Evolutionary conservation across 2,797 vertebrate species (phyloP), one percentile per base, ranked within the genome.

Genomic region (Acanthurus lineatus): DNA sequence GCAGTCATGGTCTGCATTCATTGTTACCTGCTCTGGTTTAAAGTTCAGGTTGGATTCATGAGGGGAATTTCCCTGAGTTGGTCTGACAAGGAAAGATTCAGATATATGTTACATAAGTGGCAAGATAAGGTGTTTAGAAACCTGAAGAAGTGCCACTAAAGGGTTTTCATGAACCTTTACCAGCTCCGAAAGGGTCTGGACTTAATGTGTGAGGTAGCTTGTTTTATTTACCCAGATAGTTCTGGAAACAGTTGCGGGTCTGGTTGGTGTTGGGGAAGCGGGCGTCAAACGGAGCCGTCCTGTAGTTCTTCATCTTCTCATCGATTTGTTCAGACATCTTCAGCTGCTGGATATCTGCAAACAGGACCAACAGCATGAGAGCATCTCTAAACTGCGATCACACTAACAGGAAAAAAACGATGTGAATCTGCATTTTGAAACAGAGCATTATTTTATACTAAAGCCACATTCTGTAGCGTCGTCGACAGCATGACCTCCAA

Each of bases 181-280:
- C n/a, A n/a, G n/a, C n/a, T n/a, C n/a, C n/a, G n/a, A n/a, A n/a
- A n/a, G n/a, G n/a, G n/a, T n/a, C n/a, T n/a, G n/a, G n/a, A n/a
- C n/a, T n/a, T n/a, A 48, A 0, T 15, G 59, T 6, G 12, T 14
- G 42, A 11, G 7, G 52, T 20, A 15, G 4, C 6, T 4, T 1
- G 16, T 66, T 9, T 16, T 16, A 11, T 60, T 84, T 84, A 96
- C 94, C 95, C 58, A 95, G 85, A 60, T 95, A 95, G 81, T 95
- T 96, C 85, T 96, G 94, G 85, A 82, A 95, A 77, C 95, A 96
- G 93, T 95, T 95, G 75, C 92, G 87, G 32, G 94, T 95, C 91
- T 95, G 95, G 90, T 95, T 95, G 48, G 91, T 93, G 91, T 96
- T 95, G 38, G 95, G 95, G 73, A 95, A 96, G 3, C 94, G 92